Conservation (phyloP, 2,888 invertebrate species). For the Piscicola geometra region DNA sequence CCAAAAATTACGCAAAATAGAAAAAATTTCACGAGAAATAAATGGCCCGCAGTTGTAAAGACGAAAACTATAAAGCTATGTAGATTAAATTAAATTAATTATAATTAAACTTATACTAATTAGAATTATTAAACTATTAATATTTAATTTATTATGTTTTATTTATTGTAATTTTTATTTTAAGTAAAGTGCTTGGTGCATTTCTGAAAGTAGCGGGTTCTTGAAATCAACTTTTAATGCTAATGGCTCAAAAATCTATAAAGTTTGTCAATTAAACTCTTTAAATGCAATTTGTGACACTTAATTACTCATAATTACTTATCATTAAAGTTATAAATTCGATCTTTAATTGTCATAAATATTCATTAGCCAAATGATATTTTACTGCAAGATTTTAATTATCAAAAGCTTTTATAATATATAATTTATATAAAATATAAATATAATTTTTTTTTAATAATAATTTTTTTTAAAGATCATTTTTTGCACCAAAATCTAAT, state of each 20-base stretch:
- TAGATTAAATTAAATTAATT: neutral
- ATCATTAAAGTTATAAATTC: neutral
- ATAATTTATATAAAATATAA: neutral
- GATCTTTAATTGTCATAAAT: neutral
- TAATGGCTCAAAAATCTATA: conserved; percentile 22
- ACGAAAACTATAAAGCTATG: conserved; percentile 18
- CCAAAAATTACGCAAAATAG: neutral
- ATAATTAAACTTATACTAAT: neutral
- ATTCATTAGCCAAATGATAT: neutral
- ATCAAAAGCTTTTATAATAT: neutral
- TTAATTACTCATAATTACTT: neutral
- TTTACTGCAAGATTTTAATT: neutral
- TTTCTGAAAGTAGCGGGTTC: too few species aligned
- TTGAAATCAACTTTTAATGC: neutral
- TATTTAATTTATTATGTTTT: too few species aligned
- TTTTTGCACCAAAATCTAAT: neutral
- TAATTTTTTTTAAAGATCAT: neutral
- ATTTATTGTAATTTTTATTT: too few species aligned
- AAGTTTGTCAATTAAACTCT: neutral
- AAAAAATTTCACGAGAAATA: conserved; percentile 9
- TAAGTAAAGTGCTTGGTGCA: too few species aligned
- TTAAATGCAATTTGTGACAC: neutral
- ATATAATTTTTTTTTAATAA: neutral
- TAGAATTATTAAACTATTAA: too few species aligned
- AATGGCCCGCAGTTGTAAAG: conserved; percentile 1